Base-by-base conservation (phyloP, 2,113 vertebrate genomes). In the Damaliscus lunatus region DNA sequence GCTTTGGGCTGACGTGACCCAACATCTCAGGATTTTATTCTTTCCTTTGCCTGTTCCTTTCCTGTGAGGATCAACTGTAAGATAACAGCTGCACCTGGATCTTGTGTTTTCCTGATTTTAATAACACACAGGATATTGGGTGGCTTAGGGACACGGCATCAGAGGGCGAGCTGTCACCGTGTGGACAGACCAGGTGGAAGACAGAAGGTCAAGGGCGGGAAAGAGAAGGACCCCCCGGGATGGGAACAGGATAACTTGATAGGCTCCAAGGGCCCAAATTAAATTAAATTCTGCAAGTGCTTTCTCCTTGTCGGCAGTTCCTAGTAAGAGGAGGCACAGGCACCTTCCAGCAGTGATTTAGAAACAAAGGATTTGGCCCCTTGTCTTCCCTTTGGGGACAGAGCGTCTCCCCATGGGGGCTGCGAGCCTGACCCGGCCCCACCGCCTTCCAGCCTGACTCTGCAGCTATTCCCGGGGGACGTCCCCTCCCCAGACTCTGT, bases 391-490 rank as follows among this genome's bases (percentile, higher is more conserved):
- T 25, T 3, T 13, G n/a, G 46, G 19, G 57, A 19, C 3, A 67
- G 77, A 91, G n/a, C 0, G 1, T 29, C 36, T 43, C 8, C 5
- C 36, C 53, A 43, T 6, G 14, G 6, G 83, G 55, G 5, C 27
- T 59, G 15, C 1, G 1, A 43, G 55, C 7, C 55, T 85, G 55
- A 59, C 14, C n/a, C 2, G 0, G 21, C 19, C 25, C 46, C 55
- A 25, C 36, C 9, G 0, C 43, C 85, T 81, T 6, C 33, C 62
- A 15, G 15, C 9, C 53, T 57, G 29, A 0, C 48, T 7, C 10
- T n/a, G 25, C 3, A 0, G 7, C 53, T 91, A 17, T 25, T 5
- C 33, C 74, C 21, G 6, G 0, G 0, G n/a, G 46, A 46, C 1
- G 8, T 74, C 21, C 31, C 43, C 55, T 11, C 23, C 40, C 52